Evolutionary conservation across 2,797 vertebrate genomes (phyloP).

Genomic region (Protosalanx chinensis): DNA sequence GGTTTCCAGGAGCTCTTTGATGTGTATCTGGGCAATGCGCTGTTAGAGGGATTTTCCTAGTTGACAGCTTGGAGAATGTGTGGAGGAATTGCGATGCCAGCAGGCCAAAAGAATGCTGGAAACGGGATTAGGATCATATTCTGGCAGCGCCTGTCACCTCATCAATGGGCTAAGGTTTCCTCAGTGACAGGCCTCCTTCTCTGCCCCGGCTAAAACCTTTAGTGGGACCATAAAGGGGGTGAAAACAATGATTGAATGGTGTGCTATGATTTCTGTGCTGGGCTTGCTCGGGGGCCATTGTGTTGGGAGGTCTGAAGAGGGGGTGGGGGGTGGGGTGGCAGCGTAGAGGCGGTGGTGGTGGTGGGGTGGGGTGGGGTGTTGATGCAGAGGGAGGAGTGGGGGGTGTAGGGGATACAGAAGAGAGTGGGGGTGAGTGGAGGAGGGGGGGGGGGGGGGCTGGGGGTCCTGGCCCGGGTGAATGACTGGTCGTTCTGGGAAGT

Average conservation of each 20-base stretch:
- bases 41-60: constrained; percentile 88
- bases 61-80: constrained; percentile 84
- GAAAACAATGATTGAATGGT: constrained; percentile 77
- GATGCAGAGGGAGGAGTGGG: not conserved
- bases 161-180: constrained; percentile 92
- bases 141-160: constrained; percentile 87
- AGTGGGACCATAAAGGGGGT: constrained; percentile 71
- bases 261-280: constrained; percentile 75
- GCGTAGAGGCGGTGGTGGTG: constrained; percentile 39
- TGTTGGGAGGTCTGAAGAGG: constrained; percentile 68
- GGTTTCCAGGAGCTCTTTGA: constrained; percentile 89
- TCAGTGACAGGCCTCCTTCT: constrained; percentile 85
- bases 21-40: constrained; percentile 86
- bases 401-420: too few species aligned
- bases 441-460: constrained; percentile 19
- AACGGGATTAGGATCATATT: constrained; percentile 99
- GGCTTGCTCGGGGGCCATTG: constrained; percentile 68
- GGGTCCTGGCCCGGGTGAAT: constrained; percentile 15
- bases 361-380: constrained; percentile 50
- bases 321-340: constrained; percentile 49
- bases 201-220: constrained; percentile 77
- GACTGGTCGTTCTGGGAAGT: constrained; percentile 40
- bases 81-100: constrained; percentile 80
- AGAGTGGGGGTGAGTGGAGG: constrained; percentile 23
- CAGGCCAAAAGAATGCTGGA: constrained; percentile 86